Conservation (phyloP, 2,888 invertebrate genomes). For the Spilosoma lubricipeda region DNA sequence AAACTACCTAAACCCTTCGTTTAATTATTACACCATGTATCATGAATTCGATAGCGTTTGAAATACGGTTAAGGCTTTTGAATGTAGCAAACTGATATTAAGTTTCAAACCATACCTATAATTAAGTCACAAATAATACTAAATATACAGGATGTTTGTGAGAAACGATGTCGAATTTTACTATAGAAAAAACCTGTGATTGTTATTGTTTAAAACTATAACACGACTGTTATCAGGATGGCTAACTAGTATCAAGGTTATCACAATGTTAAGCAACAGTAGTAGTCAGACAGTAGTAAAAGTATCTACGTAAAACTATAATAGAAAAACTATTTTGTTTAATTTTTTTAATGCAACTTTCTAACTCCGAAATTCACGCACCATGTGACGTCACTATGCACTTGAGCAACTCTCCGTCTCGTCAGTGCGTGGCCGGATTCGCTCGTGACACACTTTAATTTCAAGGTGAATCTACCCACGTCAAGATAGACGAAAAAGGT, state of each 20-base stretch:
- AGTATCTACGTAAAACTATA: neutral
- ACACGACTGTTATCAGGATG: neutral
- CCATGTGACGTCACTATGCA: neutral
- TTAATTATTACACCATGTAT: neutral
- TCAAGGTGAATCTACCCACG: slow-evolving; percentile 11
- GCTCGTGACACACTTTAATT: slow-evolving; percentile 10
- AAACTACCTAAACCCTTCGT: neutral
- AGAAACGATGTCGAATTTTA: neutral
- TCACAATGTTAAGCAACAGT: neutral
- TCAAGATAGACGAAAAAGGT: neutral
- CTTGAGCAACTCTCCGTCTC: neutral
- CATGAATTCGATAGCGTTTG: neutral
- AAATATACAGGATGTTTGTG: neutral
- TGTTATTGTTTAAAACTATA: neutral
- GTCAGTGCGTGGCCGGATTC: slow-evolving; percentile 5
- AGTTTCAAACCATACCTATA: neutral
- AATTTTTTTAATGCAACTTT: neutral
- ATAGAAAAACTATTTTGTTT: neutral
- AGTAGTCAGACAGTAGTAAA: neutral
- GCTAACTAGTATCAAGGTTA: neutral
- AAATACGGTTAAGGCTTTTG: neutral
- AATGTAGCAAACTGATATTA: neutral
- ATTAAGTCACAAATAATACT: neutral
- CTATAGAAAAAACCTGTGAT: neutral
- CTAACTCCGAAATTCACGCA: neutral